A percentile compares a stretch with the other conserved stretches of the same genome.
These are phyloP conservation scores for Chaetorhynchus papuensis DNA, from an alignment of 2,113 vertebrate genomes.

Conservation along the genomic window DNA sequence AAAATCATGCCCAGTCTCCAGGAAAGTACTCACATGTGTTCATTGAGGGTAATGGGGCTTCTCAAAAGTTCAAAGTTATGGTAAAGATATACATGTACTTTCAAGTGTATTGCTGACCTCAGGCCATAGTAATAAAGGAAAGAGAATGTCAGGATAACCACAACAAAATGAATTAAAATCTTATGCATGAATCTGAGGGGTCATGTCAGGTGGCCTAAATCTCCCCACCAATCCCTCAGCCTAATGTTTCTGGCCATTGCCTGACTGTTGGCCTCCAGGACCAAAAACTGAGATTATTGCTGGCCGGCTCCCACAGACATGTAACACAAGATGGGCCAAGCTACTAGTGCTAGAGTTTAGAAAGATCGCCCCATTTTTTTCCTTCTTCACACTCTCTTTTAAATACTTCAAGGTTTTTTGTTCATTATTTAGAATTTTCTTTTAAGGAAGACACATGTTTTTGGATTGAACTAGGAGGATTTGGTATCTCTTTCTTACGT, in stretches of 20 bases:
- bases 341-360: neutral
- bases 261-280: neutral
- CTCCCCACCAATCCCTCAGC: neutral
- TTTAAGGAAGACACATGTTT: neutral
- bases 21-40: neutral
- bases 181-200: neutral
- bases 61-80: neutral
- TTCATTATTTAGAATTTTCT: neutral
- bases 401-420: neutral
- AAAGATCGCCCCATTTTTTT: neutral
- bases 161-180: neutral
- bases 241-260: neutral
- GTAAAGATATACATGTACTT: neutral
- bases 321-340: neutral
- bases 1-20: neutral
- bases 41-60: neutral
- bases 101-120: neutral
- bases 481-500: neutral
- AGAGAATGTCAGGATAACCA: neutral
- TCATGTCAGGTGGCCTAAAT: neutral
- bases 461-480: neutral
- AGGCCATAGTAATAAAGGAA: neutral
- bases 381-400: neutral
- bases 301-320: neutral
- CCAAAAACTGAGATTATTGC: neutral